phyloP scores from a whole-genome alignment of 2,113 vertebrate genomes.

The Nibea coibor region DNA sequence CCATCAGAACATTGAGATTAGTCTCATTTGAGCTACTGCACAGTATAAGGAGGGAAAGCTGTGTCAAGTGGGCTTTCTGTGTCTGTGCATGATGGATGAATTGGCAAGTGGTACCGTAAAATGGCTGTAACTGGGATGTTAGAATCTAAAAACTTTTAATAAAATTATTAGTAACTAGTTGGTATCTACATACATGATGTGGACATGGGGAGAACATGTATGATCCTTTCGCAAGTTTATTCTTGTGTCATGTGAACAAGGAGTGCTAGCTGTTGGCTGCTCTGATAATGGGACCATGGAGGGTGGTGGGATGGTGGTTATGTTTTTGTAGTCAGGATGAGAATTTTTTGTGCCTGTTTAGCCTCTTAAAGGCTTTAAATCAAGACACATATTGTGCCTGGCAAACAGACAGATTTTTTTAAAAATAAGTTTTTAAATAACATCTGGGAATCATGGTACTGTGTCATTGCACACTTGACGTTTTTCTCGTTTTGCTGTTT shows the following conservation, averaged over 20 bases:
- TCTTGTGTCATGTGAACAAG: slow-evolving; percentile 12
- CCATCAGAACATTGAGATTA: not conserved
- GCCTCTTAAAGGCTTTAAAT: slow-evolving; percentile 32
- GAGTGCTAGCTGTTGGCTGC: slow-evolving; percentile 56
- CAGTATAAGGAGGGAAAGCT: slow-evolving; percentile 3
- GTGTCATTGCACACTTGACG: slow-evolving; percentile 74
- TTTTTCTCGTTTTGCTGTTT: slow-evolving; percentile 74
- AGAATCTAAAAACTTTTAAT: not conserved
- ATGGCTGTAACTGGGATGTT: slow-evolving; percentile 6
- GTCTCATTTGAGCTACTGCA: slow-evolving; percentile 5
- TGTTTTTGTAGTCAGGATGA: slow-evolving; percentile 1
- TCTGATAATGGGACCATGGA: slow-evolving; percentile 46
- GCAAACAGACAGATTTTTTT: not conserved
- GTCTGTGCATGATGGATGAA: slow-evolving; percentile 23
- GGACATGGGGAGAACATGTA: not conserved
- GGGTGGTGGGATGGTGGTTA: too few relatives aligned
- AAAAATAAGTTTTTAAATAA: not conserved
- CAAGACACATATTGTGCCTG: not conserved
- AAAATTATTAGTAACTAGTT: too few relatives aligned
- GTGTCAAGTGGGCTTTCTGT: slow-evolving; percentile 9
- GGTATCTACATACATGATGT: not conserved
- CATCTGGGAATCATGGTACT: slow-evolving; percentile 43
- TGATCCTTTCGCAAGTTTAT: not conserved
- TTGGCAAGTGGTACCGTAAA: slow-evolving; percentile 24
- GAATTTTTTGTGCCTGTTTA: not conserved